A percentile compares a stretch with the other conserved stretches of the same genome.
phyloP scores from a whole-genome alignment of 2,113 vertebrate genomes.

The Chloropsis hardwickii region DNA sequence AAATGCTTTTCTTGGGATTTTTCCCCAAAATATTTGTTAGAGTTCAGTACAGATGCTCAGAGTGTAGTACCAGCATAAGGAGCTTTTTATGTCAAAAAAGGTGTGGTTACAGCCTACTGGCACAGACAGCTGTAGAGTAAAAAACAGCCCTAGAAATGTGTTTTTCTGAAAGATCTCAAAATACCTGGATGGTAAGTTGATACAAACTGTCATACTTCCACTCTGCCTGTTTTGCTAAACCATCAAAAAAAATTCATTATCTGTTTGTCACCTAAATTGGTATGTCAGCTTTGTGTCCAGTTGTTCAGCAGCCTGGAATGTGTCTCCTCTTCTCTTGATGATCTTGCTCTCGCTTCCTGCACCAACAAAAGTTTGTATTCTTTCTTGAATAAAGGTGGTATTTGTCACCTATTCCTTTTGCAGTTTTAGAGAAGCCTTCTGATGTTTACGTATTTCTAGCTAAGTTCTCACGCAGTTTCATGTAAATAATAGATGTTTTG shows the following conservation, averaged over 20 bases:
- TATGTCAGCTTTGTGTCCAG: background rate
- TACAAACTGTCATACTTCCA: background rate
- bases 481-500: no score
- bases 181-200: background rate
- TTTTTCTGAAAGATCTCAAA: background rate
- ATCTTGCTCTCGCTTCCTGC: background rate
- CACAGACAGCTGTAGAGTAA: background rate
- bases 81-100: background rate
- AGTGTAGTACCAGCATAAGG: background rate
- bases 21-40: background rate
- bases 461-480: no score
- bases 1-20: background rate
- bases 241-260: background rate
- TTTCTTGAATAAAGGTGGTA: background rate
- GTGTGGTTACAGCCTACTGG: background rate
- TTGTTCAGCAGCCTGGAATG: background rate
- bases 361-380: background rate
- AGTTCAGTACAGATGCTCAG: background rate
- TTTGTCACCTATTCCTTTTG: no score
- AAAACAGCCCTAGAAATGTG: background rate
- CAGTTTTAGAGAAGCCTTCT: no score
- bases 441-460: no score
- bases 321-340: background rate
- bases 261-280: background rate
- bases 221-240: background rate